Percentiles rank a stretch among this genome's conserved stretches.
phyloP scores from a whole-genome alignment of 2,113 vertebrate species.

The Zosterops hypoxanthus region DNA sequence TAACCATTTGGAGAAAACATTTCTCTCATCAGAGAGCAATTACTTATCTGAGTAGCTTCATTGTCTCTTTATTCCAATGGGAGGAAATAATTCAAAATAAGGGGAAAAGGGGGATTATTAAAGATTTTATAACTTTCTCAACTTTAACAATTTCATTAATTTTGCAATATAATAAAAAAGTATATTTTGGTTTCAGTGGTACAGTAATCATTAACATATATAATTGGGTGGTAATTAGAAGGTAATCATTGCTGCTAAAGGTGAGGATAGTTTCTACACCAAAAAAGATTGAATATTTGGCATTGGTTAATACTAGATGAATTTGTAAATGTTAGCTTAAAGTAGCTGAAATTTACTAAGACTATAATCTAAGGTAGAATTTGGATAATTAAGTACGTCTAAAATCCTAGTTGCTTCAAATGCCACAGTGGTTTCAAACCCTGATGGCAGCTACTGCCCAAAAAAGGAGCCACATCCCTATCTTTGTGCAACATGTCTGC shows the following conservation, averaged over 20 bases:
- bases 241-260: background rate
- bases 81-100: background rate
- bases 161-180: too few species aligned
- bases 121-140: background rate
- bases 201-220: background rate
- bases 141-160: background rate
- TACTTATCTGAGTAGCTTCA: background rate
- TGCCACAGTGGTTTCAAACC: background rate
- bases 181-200: background rate
- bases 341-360: background rate
- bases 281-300: background rate
- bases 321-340: background rate
- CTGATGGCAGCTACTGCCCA: background rate
- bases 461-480: background rate
- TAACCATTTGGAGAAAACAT: background rate
- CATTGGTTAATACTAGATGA: background rate
- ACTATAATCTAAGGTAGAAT: background rate
- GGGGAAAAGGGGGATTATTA: background rate
- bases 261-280: background rate
- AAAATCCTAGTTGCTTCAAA: background rate
- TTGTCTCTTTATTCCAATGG: background rate
- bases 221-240: background rate
- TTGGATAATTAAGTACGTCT: rapidly evolving
- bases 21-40: background rate
- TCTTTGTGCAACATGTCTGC: background rate